Evolutionary conservation across 2,888 invertebrate species (phyloP).

Genomic region (Hermaeophaga mercurialis): DNA sequence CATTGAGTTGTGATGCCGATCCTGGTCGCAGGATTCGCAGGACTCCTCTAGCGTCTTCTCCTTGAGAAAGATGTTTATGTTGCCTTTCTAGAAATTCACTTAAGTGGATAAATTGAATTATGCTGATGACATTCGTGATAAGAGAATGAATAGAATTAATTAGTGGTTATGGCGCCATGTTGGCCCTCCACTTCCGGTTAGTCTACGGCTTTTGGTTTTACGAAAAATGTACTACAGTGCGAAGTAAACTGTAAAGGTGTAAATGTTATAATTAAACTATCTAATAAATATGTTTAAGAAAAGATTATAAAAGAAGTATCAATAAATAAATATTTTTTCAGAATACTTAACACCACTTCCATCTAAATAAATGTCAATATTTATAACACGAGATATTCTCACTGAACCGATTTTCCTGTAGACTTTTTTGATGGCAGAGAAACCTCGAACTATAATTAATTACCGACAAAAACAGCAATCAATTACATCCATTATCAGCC

Average conservation of each 20-base stretch:
- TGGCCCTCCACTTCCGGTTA: constrained; percentile 1
- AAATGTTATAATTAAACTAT: no score
- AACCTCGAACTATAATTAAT: constrained; percentile 21
- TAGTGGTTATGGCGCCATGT: constrained; percentile 16
- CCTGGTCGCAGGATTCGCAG: neutral
- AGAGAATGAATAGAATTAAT: constrained; percentile 20
- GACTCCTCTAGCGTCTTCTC: neutral
- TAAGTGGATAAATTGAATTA: constrained; percentile 19
- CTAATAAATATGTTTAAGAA: no score
- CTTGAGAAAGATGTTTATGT: constrained; percentile 18
- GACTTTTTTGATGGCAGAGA: neutral
- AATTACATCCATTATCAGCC: constrained; percentile 24
- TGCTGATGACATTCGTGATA: constrained; percentile 20
- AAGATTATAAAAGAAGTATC: no score
- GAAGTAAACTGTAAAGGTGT: no score
- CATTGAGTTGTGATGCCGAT: neutral
- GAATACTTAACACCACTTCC: no score
- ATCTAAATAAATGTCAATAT: no score
- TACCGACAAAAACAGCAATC: constrained; percentile 23
- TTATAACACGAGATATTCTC: neutral
- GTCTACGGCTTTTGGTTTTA: neutral
- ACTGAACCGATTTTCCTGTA: neutral
- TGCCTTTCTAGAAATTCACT: constrained; percentile 13
- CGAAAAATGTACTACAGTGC: no score
- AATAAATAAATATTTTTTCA: no score